Percentiles rank a stretch among this genome's conserved stretches.
Conservation (phyloP, 2,888 invertebrate genomes). For the Dicycla oo region DNA sequence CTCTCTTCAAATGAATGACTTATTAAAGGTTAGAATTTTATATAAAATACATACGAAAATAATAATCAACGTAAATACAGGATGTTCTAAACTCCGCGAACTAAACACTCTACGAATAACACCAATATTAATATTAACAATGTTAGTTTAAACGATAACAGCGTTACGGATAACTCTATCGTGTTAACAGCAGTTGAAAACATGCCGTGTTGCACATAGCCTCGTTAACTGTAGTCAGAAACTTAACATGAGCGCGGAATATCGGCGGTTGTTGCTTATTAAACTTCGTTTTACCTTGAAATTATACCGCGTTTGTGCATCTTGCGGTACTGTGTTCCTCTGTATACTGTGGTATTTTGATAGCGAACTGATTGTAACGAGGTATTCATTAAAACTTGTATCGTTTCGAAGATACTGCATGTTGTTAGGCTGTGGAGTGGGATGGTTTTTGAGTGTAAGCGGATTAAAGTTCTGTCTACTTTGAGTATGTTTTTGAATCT, state of each 20-base stretch:
- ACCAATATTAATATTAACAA: slow-evolving; percentile 63
- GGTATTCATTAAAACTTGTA: slow-evolving; percentile 60
- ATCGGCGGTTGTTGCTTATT: slow-evolving; percentile 81
- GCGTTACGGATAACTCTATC: slow-evolving; percentile 68
- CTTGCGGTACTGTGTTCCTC: slow-evolving; percentile 51
- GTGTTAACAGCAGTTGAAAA: slow-evolving; percentile 76
- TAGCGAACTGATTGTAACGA: slow-evolving; percentile 59
- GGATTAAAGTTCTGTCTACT: slow-evolving; percentile 8
- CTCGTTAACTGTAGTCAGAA: slow-evolving; percentile 75
- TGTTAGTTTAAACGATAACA: slow-evolving; percentile 69
- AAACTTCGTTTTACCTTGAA: slow-evolving; percentile 78
- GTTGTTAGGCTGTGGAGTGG: slow-evolving; percentile 20
- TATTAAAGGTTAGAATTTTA: background rate
- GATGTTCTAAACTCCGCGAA: slow-evolving; percentile 43
- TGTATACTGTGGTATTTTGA: slow-evolving; percentile 43
- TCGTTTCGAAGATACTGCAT: slow-evolving; percentile 37
- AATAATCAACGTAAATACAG: slow-evolving; percentile 22
- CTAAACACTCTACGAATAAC: slow-evolving; percentile 53
- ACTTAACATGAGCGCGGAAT: slow-evolving; percentile 71
- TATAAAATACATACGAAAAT: slow-evolving; percentile 4
- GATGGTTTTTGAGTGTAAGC: slow-evolving; percentile 11
- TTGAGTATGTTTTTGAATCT: background rate
- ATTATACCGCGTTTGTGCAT: slow-evolving; percentile 61
- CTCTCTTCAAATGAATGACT: too few relatives aligned
- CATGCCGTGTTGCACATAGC: slow-evolving; percentile 73